phyloP scores from a whole-genome alignment of 30 jellyfish, hydroid and myxozoan species.

The Sanderia malayensis region DNA sequence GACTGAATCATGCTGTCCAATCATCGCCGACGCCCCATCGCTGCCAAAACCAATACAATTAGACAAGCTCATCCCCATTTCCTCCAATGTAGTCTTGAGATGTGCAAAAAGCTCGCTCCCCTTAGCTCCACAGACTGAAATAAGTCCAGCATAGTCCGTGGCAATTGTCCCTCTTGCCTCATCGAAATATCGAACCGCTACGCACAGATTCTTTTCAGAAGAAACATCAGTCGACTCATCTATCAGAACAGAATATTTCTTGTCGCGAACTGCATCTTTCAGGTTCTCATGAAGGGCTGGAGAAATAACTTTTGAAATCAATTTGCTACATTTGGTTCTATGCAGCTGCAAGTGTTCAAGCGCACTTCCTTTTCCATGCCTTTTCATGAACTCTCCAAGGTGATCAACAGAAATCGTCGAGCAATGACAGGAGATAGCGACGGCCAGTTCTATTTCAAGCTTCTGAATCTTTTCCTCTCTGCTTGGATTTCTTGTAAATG shows the following conservation, averaged over 20 bases:
- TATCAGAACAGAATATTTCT: background rate
- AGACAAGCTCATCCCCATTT: slow-evolving; percentile 26
- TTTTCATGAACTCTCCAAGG: slow-evolving; percentile 45
- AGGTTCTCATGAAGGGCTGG: background rate
- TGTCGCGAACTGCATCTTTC: slow-evolving; percentile 1
- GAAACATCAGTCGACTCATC: slow-evolving; percentile 33
- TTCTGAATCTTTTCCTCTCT: background rate
- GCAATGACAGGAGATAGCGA: slow-evolving; percentile 60
- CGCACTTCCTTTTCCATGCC: slow-evolving; percentile 28
- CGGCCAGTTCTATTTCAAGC: slow-evolving; percentile 31
- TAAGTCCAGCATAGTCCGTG: slow-evolving; percentile 1
- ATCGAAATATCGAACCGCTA: slow-evolving; percentile 5
- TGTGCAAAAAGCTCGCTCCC: slow-evolving; percentile 27
- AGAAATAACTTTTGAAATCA: slow-evolving; percentile 15
- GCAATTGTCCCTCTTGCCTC: background rate
- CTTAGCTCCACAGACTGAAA: background rate
- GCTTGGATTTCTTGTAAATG: background rate
- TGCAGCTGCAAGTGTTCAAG: slow-evolving; percentile 55
- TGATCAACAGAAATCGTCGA: slow-evolving; percentile 43
- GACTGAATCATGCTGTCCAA: slow-evolving; percentile 55
- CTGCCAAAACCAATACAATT: slow-evolving; percentile 45
- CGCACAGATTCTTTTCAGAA: background rate
- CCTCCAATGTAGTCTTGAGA: slow-evolving; percentile 5
- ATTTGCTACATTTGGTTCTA: slow-evolving; percentile 50
- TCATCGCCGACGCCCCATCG: slow-evolving; percentile 60